Conservation (phyloP, 23 tunicate genomes). For the Styela plicata region DNA sequence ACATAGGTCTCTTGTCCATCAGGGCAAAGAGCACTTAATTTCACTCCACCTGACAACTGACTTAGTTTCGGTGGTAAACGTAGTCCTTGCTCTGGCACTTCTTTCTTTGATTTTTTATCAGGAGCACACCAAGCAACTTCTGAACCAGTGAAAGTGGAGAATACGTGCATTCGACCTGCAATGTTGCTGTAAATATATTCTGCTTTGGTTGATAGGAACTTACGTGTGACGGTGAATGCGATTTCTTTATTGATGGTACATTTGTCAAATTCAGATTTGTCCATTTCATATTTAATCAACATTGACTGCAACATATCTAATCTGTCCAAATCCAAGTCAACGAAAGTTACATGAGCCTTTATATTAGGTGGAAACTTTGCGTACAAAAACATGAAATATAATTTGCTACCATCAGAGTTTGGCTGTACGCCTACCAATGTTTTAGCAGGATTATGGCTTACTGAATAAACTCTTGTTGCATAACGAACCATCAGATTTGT, state of each 20-base stretch:
- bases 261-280: conserved; percentile 23
- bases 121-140: conserved; percentile 30
- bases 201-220: conserved; percentile 17
- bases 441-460: conserved; percentile 15
- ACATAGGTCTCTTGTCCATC: conserved; percentile 7
- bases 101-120: not conserved
- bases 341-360: conserved; percentile 48
- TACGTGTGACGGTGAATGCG: conserved; percentile 49
- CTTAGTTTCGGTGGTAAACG: conserved; percentile 14
- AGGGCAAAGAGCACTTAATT: not conserved
- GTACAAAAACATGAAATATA: conserved; percentile 58
- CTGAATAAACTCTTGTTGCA: conserved; percentile 32
- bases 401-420: conserved; percentile 39
- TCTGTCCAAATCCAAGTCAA: conserved; percentile 42
- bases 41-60: not conserved
- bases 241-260: conserved; percentile 22
- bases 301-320: conserved; percentile 42
- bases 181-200: conserved; percentile 59
- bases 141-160: conserved; percentile 56
- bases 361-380: conserved; percentile 58
- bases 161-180: conserved; percentile 37
- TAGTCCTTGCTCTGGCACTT: not conserved
- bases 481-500: conserved; percentile 36
- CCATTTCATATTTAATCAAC: conserved; percentile 32
- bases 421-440: conserved; percentile 7